Base-by-base conservation (phyloP, 2,888 invertebrate genomes). In the Leptura quadrifasciata region DNA sequence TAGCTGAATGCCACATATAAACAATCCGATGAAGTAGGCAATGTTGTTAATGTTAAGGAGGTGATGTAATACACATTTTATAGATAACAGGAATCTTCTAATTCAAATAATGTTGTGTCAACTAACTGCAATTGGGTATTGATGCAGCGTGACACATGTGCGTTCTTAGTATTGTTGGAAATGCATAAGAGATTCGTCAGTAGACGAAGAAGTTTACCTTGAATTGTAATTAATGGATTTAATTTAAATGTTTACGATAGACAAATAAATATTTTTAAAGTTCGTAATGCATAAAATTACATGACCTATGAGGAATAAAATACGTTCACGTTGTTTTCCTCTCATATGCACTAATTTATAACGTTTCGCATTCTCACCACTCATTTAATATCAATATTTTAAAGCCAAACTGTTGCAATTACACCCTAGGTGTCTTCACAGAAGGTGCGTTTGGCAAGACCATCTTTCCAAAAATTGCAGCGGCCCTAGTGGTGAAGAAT, bases 131-230 rank as follows among this genome's bases (percentile, higher is more conserved):
- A 47, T 15, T 15, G 2, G 15, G 39, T 12, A n/a, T n/a, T 47
- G 47, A 47, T 47, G n/a, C 47, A 47, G n/a, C 5, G 5, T 47
- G 47, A 47, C 2, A 47, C 47, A 47, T 47, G 47, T 47, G 47
- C 47, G 47, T 2, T n/a, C 47, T 47, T 47, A n/a, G 27, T 12
- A 10, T 12, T 39, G 39, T n/a, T 72, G 57, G 31, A 39, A 55
- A 54, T 73, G 55, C 55, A 54, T 39, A 35, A 52, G 31, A 17
- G 31, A 72, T 64, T 55, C 24, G 65, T 63, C 27, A 35, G 27
- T 64, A 39, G 20, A 35, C 18, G 65, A 72, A 72, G 65, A 72
- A 27, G 72, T 65, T 72, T 31, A 65, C 72, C 72, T 72, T 72
- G 72, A 72, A 57, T 72, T 57, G 18, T 57, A 65, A 72, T 24